These are phyloP conservation scores for Varanus salvator DNA, from an alignment of 2,113 vertebrate species.

Conservation along the genomic window DNA sequence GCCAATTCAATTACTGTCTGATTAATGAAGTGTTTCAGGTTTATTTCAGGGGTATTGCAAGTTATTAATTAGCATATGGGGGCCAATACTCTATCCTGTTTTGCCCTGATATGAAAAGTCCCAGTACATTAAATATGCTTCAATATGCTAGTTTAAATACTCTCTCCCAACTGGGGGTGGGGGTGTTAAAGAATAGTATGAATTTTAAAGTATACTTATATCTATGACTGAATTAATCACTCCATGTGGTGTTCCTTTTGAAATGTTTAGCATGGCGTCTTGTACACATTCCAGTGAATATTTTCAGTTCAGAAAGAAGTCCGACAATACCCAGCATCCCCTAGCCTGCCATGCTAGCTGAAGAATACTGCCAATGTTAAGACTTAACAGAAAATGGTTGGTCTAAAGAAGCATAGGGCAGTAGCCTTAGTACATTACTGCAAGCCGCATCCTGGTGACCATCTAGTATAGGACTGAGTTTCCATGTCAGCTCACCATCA, in stretches of 20 bases:
- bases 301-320: too few relatives aligned
- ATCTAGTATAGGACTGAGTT: neutral
- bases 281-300: constrained; percentile 45
- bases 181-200: constrained; percentile 55
- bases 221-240: constrained; percentile 69
- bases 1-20: constrained; percentile 87
- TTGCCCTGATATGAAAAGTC: constrained; percentile 83
- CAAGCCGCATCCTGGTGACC: neutral
- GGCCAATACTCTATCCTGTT: constrained; percentile 80
- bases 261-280: constrained; percentile 49
- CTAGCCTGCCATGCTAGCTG: too few relatives aligned
- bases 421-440: too few relatives aligned
- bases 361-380: too few relatives aligned
- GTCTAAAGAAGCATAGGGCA: too few relatives aligned
- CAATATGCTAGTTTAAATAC: constrained; percentile 81
- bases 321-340: too few relatives aligned
- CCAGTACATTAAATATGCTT: constrained; percentile 82
- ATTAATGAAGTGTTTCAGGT: constrained; percentile 85
- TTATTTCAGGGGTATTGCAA: constrained; percentile 85
- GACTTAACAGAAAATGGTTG: too few relatives aligned
- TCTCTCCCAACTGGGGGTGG: neutral
- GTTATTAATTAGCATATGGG: constrained; percentile 85
- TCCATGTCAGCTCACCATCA: neutral
- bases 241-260: constrained; percentile 67
- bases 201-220: constrained; percentile 79